Evolutionary conservation across 2,113 vertebrate species (phyloP), one percentile per base, ranked within the genome.

Genomic region (Rhea pennata): DNA sequence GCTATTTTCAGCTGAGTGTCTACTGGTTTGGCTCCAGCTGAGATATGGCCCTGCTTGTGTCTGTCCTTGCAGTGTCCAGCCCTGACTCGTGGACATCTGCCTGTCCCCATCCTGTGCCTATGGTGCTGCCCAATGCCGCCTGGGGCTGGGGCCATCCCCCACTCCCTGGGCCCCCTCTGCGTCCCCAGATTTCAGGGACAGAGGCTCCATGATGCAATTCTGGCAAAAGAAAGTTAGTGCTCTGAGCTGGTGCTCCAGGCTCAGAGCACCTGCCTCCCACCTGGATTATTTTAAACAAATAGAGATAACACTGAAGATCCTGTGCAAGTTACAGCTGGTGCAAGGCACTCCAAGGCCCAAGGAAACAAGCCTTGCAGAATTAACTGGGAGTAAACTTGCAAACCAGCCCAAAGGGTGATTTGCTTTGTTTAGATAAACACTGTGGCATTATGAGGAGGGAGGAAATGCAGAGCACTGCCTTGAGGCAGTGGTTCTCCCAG

Each of bases 101-200:
- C 56, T 16, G 8, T 6, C 17, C 46, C 46, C 46, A 10, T 58
- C 56, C 56, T 58, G 29, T 31, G 29, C 29, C 56, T 31, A 16
- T 24, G 31, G 29, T 31, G 17, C 6, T 48, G 56, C 56, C 56
- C 31, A 29, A 58, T 19, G 16, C 56, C 10, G 29, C 29, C 13
- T 1, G 3, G 27, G 9, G 10, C 14, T 39, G 8, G 3, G 9
- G 2, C 24, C 67, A n/a, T 3, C 5, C 4, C 74, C 71, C 36
- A 36, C 36, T 36, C 36, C 36, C 36, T 36, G n/a, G 78, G 5
- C 19, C 19, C 27, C 12, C 15, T 13, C 6, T 74, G 31, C 29
- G 16, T 19, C 8, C 29, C 29, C 15, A 87, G 39, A 75, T 15
- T 17, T 69, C 19, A 17, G 2, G 17, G 65, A 77, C 6, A 67